A percentile compares a stretch with the other conserved stretches of the same genome.
Evolutionary conservation across 23 tunicate genomes (phyloP).

Genomic region (Oikopleura dioica): DNA sequence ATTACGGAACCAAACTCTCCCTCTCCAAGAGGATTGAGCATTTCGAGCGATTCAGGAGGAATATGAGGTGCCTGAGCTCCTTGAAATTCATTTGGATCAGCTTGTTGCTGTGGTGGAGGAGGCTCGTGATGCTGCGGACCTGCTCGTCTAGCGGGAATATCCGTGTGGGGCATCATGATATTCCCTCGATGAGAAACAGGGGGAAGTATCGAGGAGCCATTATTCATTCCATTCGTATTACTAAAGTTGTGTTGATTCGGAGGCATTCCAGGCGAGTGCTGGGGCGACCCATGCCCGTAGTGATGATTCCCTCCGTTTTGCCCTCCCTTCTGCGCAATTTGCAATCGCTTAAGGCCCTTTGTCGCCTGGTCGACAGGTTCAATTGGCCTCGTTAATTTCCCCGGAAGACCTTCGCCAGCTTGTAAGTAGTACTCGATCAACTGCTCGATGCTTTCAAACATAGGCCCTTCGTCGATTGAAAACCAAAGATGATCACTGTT

Average conservation of each 20-base stretch:
- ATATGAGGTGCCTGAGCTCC: conserved; percentile 14
- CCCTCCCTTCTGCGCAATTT: background rate
- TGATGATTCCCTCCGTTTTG: no score
- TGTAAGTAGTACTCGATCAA: conserved; percentile 69
- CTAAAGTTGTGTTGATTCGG: background rate
- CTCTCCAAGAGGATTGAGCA: conserved; percentile 66
- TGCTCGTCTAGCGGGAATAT: conserved; percentile 5
- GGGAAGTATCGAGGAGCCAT: background rate
- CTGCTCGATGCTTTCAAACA: conserved; percentile 42
- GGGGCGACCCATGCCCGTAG: no score
- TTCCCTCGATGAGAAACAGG: background rate
- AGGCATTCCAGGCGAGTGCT: no score
- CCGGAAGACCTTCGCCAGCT: conserved; percentile 72
- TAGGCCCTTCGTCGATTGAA: conserved; percentile 90
- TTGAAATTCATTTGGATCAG: background rate
- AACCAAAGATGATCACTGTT: conserved; percentile 26
- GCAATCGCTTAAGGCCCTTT: background rate
- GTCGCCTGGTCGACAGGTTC: background rate
- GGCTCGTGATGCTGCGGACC: no score
- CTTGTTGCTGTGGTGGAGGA: background rate
- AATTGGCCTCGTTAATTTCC: conserved; percentile 41
- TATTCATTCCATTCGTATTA: background rate
- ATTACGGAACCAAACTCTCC: conserved; percentile 96
- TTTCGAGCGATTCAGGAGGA: conserved; percentile 15
- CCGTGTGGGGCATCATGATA: conserved; percentile 9